Evolutionary conservation across 1,140 invertebrate genomes (phyloP).

Genomic region (Wiebesia pumilae): DNA sequence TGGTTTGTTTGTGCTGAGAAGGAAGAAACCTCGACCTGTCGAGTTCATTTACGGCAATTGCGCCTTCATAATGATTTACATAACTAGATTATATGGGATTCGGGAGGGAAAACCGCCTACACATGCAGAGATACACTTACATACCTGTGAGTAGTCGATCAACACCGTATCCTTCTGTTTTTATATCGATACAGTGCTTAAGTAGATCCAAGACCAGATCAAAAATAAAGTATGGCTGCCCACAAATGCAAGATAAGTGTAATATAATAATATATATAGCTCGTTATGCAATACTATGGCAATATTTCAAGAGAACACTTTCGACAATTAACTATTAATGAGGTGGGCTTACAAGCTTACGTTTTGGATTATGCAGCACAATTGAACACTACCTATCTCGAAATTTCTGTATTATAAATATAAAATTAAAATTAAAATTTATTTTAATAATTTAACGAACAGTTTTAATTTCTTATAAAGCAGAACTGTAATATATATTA

Average conservation of each 20-base stretch:
- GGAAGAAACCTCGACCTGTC: slow-evolving; percentile 44
- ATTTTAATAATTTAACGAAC: too few species aligned
- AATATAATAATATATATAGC: background rate
- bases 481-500: too few species aligned
- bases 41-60: background rate
- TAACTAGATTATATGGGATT: slow-evolving; percentile 57
- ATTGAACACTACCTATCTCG: too few species aligned
- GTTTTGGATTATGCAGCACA: background rate
- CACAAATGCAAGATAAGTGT: background rate
- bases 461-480: too few species aligned
- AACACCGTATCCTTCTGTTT: background rate
- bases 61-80: slow-evolving; percentile 59
- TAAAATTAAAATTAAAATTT: too few species aligned
- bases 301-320: background rate
- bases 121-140: background rate
- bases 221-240: background rate
- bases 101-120: slow-evolving; percentile 34
- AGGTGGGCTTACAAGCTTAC: background rate
- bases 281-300: background rate
- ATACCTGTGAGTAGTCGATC: background rate
- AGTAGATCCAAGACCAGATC: background rate
- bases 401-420: too few species aligned
- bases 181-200: background rate
- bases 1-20: background rate
- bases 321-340: background rate